These are phyloP conservation scores for Geotrupes spiniger DNA, from an alignment of 2,888 invertebrate genomes.

Conservation along the genomic window DNA sequence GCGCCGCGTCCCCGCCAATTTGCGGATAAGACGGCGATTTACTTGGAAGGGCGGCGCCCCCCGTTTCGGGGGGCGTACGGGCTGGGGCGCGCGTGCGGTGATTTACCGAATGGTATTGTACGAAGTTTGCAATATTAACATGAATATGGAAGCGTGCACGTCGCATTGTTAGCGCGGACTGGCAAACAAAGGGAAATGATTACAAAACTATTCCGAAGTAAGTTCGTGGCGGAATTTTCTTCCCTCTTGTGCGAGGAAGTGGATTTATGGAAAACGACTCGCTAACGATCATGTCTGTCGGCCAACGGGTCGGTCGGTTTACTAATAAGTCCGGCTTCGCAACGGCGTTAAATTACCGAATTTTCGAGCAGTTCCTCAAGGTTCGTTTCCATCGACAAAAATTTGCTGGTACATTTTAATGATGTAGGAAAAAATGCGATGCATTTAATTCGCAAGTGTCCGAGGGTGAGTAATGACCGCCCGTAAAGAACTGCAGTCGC, in stretches of 20 bases:
- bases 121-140: constrained; percentile 28
- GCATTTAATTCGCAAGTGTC: no score
- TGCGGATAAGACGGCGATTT: constrained; percentile 24
- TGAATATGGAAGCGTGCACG: constrained; percentile 19
- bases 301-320: neutral
- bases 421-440: no score
- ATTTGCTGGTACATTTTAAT: no score
- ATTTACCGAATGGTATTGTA: constrained; percentile 26
- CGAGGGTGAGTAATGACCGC: no score
- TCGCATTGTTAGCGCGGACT: constrained; percentile 19
- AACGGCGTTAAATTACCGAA: no score
- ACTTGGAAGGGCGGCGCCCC: constrained; percentile 14
- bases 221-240: constrained; percentile 21
- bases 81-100: constrained; percentile 1
- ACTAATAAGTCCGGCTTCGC: no score
- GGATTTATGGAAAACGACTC: constrained; percentile 4
- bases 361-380: no score
- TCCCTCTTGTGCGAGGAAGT: constrained; percentile 6
- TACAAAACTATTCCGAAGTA: constrained; percentile 26
- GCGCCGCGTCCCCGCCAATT: constrained; percentile 16
- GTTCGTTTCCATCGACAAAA: no score
- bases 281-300: neutral
- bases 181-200: constrained; percentile 24
- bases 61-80: constrained; percentile 8
- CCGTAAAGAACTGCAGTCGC: no score